Conservation (phyloP, 35 echinoderm and acorn worm genomes). For the Ophiothrix spiculata region DNA sequence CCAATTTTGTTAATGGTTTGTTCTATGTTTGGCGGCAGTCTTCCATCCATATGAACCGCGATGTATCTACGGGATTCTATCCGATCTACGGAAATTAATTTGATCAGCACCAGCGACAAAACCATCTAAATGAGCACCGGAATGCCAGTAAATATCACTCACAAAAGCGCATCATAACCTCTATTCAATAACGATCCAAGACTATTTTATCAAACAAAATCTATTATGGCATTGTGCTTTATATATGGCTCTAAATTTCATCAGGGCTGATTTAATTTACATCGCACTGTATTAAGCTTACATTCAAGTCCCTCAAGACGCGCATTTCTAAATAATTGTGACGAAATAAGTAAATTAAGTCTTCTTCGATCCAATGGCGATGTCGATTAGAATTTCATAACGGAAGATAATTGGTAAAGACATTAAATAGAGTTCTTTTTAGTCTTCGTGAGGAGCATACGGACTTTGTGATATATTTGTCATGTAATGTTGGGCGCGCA, state of each 20-base stretch:
- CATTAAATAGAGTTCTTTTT: background rate
- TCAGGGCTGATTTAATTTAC: background rate
- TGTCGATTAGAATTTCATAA: conserved; percentile 6
- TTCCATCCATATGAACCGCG: too few relatives aligned
- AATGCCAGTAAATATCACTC: background rate
- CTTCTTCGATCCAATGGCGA: background rate
- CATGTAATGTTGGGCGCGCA: background rate
- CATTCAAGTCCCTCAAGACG: background rate
- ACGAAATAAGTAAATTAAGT: conserved; percentile 10
- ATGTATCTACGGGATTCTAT: background rate
- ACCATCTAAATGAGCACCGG: background rate
- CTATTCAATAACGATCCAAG: background rate
- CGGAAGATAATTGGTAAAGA: background rate
- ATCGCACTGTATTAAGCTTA: conserved; percentile 7
- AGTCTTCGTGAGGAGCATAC: background rate
- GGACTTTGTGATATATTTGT: conserved; percentile 4
- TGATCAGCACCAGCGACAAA: background rate
- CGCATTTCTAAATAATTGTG: conserved; percentile 1
- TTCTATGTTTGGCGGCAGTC: too few relatives aligned
- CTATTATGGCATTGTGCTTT: background rate
- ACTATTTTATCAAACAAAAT: background rate
- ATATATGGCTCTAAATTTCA: background rate
- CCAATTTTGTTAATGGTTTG: too few relatives aligned
- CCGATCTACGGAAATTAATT: background rate
- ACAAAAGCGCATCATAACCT: background rate